Conservation (phyloP, 2,797 vertebrate species). For the Leptodactylus fallax region DNA sequence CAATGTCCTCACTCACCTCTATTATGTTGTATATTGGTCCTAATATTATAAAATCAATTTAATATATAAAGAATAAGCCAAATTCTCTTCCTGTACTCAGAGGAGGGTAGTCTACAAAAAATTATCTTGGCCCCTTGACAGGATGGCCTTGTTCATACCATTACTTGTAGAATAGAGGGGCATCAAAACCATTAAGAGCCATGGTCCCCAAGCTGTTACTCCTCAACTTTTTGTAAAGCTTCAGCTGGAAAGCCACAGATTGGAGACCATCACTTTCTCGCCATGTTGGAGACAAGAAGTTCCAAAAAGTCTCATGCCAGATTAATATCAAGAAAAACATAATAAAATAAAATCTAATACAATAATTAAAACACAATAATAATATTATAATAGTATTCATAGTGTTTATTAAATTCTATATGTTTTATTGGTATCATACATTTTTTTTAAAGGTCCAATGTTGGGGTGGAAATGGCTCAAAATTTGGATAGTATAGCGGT, state of each 20-base stretch:
- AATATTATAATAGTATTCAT: too few relatives aligned
- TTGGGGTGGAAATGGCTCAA: constrained; percentile 5
- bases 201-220: not conserved
- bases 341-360: too few relatives aligned
- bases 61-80: not conserved
- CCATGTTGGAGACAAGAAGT: not conserved
- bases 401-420: too few relatives aligned
- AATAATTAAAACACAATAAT: too few relatives aligned
- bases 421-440: too few relatives aligned
- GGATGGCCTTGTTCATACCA: not conserved
- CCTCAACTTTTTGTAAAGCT: too few relatives aligned
- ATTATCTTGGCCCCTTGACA: not conserved
- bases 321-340: too few relatives aligned
- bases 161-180: not conserved
- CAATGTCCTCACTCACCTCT: not conserved
- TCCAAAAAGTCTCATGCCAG: too few relatives aligned
- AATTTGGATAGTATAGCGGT: not conserved
- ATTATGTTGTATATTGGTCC: not conserved
- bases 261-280: not conserved
- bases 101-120: not conserved
- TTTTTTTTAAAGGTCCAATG: constrained; percentile 6
- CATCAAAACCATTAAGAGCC: not conserved
- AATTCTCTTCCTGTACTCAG: not conserved
- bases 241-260: too few relatives aligned
- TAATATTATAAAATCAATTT: not conserved